These are phyloP conservation scores for Meteorus cinctellus DNA, from an alignment of 2,888 invertebrate species.

Conservation along the genomic window DNA sequence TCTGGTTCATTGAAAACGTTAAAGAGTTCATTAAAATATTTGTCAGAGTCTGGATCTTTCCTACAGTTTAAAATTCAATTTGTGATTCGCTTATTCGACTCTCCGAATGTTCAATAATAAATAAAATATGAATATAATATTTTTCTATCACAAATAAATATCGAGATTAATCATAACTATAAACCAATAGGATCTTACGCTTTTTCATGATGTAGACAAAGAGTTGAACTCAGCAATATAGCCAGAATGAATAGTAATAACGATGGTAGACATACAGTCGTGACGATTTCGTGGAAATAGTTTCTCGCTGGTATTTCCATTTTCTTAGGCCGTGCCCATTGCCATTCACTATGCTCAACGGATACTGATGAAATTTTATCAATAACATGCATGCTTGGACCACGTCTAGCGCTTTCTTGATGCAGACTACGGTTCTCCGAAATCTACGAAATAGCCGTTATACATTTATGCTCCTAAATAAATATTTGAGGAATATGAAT, in stretches of 20 bases:
- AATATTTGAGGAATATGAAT: no score
- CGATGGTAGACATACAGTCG: slow-evolving; percentile 82
- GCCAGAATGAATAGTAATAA: slow-evolving; percentile 80
- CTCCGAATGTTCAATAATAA: neutral
- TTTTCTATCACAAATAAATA: neutral
- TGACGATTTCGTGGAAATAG: slow-evolving; percentile 81
- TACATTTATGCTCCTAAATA: no score
- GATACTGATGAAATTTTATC: slow-evolving; percentile 62
- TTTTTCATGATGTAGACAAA: slow-evolving; percentile 85
- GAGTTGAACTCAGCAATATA: slow-evolving; percentile 80
- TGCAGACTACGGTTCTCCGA: slow-evolving; percentile 62
- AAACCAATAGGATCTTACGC: slow-evolving; percentile 77
- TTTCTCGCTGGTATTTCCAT: slow-evolving; percentile 80
- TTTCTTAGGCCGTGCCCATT: slow-evolving; percentile 80
- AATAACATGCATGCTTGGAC: slow-evolving; percentile 67
- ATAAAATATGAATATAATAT: neutral
- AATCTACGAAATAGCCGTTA: slow-evolving; percentile 54
- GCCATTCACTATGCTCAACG: slow-evolving; percentile 72
- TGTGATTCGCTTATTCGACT: slow-evolving; percentile 43
- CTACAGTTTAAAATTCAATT: slow-evolving; percentile 55
- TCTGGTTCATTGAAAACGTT: slow-evolving; percentile 55
- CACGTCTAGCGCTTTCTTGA: slow-evolving; percentile 67
- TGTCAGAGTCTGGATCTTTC: slow-evolving; percentile 65
- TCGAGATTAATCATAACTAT: neutral
- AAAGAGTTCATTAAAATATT: slow-evolving; percentile 68